These are phyloP conservation scores for Hypothenemus hampei DNA, from an alignment of 1,140 invertebrate genomes.

Conservation along the genomic window DNA sequence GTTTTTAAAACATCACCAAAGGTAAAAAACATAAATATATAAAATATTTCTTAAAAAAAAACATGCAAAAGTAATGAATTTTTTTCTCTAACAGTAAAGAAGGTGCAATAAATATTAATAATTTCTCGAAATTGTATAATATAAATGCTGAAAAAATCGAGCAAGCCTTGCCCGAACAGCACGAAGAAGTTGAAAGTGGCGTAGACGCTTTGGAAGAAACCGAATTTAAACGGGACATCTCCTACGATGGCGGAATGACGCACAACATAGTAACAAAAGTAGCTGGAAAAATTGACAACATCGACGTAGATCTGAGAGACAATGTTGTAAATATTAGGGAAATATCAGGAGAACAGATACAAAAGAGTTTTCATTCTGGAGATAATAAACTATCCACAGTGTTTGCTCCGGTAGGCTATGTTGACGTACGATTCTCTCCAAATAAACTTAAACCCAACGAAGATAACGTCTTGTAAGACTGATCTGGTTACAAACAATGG, in stretches of 20 bases:
- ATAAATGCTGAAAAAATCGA: slow-evolving; percentile 37
- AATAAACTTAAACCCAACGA: slow-evolving; percentile 8
- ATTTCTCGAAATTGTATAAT: slow-evolving; percentile 39
- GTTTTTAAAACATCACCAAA: slow-evolving; percentile 27
- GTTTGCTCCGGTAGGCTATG: slow-evolving; percentile 40
- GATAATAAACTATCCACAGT: slow-evolving; percentile 27
- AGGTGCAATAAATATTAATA: slow-evolving; percentile 29
- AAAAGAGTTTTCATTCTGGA: slow-evolving; percentile 16
- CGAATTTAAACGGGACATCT: slow-evolving; percentile 17
- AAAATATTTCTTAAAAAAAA: too few species aligned
- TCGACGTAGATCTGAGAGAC: slow-evolving; percentile 39
- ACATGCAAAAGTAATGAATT: too few species aligned
- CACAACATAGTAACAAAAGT: slow-evolving; percentile 31
- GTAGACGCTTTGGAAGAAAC: slow-evolving; percentile 50
- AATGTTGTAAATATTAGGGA: slow-evolving; percentile 37
- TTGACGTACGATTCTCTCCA: slow-evolving; percentile 34
- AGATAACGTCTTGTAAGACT: slow-evolving; percentile 27
- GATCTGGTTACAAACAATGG: background rate
- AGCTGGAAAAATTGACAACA: slow-evolving; percentile 36
- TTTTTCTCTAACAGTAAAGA: slow-evolving; percentile 28
- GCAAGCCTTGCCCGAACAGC: slow-evolving; percentile 33
- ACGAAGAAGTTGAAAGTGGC: slow-evolving; percentile 51
- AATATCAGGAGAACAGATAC: slow-evolving; percentile 25
- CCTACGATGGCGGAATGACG: background rate
- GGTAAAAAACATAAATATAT: too few species aligned